These are phyloP conservation scores for Crossaster papposus DNA, from an alignment of 53 echinoderm and acorn worm species.

Conservation along the genomic window DNA sequence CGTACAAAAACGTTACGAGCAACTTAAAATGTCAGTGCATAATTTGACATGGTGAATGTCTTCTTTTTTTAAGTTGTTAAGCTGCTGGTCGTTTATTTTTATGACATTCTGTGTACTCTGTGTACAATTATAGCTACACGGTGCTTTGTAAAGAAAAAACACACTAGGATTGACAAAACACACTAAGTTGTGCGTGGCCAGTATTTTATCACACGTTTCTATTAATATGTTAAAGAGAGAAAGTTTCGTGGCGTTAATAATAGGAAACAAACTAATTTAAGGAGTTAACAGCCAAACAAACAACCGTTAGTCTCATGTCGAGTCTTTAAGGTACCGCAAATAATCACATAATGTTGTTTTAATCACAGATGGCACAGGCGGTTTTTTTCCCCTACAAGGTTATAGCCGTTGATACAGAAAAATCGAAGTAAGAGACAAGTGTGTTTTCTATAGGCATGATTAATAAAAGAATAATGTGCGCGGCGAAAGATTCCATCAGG, in stretches of 20 bases:
- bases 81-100: no score
- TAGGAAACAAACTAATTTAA: not conserved
- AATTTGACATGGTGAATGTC: no score
- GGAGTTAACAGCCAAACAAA: not conserved
- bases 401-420: not conserved
- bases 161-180: no score
- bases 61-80: no score
- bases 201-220: no score
- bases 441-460: constrained; percentile 42
- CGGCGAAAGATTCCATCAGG: not conserved
- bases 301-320: not conserved
- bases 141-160: no score
- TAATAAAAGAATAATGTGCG: not conserved
- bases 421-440: constrained; percentile 10
- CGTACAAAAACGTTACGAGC: no score
- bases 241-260: not conserved
- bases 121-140: no score
- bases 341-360: constrained; percentile 4
- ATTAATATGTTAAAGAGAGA: no score
- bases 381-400: not conserved
- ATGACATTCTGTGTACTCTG: no score
- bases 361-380: not conserved
- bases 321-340: not conserved
- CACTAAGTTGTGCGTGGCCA: no score
- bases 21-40: no score